phyloP scores from a whole-genome alignment of 35 echinoderm and acorn worm species.

The Ophioderma brevispina region DNA sequence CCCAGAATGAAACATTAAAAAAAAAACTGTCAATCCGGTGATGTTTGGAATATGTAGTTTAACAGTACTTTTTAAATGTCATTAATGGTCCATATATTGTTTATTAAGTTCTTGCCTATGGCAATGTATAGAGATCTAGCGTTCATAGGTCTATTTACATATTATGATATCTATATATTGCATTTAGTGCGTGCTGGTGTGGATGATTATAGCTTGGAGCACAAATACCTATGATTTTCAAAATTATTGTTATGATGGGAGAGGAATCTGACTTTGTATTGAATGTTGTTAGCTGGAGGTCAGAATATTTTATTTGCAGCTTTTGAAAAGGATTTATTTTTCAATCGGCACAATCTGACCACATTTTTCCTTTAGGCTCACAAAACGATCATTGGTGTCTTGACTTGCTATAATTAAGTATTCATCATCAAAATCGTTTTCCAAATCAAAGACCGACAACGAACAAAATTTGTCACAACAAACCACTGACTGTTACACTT shows the following conservation, averaged over 20 bases:
- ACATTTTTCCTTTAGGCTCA: too few relatives aligned
- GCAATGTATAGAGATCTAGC: background rate
- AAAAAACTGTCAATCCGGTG: background rate
- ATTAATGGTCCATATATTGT: background rate
- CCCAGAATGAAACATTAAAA: background rate
- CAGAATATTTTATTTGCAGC: background rate
- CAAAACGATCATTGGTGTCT: too few relatives aligned
- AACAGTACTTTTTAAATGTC: conserved; percentile 1
- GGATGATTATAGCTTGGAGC: background rate
- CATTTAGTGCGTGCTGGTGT: background rate
- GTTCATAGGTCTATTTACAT: background rate
- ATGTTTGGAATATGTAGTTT: background rate
- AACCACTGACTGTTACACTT: too few relatives aligned
- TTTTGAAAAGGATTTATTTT: too few relatives aligned
- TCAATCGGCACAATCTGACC: too few relatives aligned
- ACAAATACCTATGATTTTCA: background rate
- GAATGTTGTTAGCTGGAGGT: too few relatives aligned
- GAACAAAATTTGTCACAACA: too few relatives aligned
- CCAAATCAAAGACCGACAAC: too few relatives aligned
- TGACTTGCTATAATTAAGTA: too few relatives aligned
- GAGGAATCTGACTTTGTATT: background rate
- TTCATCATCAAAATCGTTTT: too few relatives aligned
- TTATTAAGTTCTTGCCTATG: background rate
- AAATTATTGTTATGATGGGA: background rate
- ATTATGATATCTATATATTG: background rate